Percentiles rank a stretch among this genome's conserved stretches.
Conservation (phyloP, 2,113 vertebrate species). For the Blennius ocellaris region DNA sequence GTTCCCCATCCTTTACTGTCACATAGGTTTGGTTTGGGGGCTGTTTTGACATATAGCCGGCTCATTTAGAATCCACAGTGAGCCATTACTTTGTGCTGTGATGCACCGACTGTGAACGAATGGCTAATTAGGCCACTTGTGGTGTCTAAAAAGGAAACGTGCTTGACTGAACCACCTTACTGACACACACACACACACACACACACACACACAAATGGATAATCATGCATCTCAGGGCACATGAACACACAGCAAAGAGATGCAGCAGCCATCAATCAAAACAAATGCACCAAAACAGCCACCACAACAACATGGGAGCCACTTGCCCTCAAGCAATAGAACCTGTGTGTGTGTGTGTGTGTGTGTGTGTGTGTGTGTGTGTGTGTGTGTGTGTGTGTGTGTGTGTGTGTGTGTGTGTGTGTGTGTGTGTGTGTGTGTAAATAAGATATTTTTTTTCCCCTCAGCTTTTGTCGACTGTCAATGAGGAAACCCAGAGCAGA, state of each 20-base stretch:
- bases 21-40: neutral
- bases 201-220: conserved; percentile 32
- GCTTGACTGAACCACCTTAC: conserved; percentile 29
- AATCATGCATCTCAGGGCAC: conserved; percentile 7
- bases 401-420: no score
- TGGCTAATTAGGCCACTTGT: conserved; percentile 60
- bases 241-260: conserved; percentile 26
- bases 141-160: conserved; percentile 46
- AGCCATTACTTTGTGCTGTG: conserved; percentile 21
- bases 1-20: neutral
- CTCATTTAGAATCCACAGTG: conserved; percentile 22
- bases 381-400: no score
- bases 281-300: conserved; percentile 35
- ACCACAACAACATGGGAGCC: conserved; percentile 43
- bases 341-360: conserved; percentile 12
- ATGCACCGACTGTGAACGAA: conserved; percentile 45
- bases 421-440: no score
- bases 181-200: conserved; percentile 20
- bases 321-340: conserved; percentile 16
- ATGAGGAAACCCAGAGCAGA: neutral
- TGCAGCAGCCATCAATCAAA: conserved; percentile 47
- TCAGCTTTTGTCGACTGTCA: no score
- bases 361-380: no score
- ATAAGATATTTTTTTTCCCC: no score
- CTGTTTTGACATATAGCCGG: conserved; percentile 23